Evolutionary conservation across 2,113 vertebrate genomes (phyloP).

Genomic region (Gadus chalcogrammus): DNA sequence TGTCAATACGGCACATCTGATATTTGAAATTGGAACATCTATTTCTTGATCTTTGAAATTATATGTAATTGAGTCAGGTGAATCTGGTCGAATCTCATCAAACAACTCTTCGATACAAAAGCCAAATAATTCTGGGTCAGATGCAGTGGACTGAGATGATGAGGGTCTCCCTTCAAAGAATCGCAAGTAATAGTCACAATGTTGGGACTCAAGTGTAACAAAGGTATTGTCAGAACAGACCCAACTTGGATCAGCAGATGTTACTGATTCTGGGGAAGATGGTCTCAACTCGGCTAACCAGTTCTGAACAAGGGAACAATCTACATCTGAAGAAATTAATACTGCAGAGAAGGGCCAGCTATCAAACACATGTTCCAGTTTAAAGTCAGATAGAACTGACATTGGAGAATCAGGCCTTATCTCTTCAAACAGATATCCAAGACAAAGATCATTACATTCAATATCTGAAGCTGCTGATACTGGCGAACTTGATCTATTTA

Average conservation of each 20-base stretch:
- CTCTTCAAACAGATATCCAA: slow-evolving; percentile 12
- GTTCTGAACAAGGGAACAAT: slow-evolving; percentile 7
- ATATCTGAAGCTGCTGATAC: slow-evolving; percentile 22
- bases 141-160: slow-evolving; percentile 4
- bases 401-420: slow-evolving; percentile 26
- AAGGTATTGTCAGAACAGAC: not conserved
- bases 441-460: slow-evolving; percentile 18
- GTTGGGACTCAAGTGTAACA: not conserved
- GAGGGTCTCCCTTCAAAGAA: slow-evolving; percentile 14
- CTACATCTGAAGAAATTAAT: not conserved
- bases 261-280: slow-evolving; percentile 33
- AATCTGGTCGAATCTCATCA: slow-evolving; percentile 13
- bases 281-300: slow-evolving; percentile 24
- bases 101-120: slow-evolving; percentile 10
- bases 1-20: not conserved
- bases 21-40: not conserved
- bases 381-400: slow-evolving; percentile 3
- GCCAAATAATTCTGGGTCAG: slow-evolving; percentile 1
- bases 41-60: not conserved
- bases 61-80: slow-evolving; percentile 6
- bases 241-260: not conserved
- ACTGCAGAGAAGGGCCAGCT: not conserved
- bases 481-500: slow-evolving; percentile 16
- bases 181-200: slow-evolving; percentile 36
- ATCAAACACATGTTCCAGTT: slow-evolving; percentile 9